A percentile compares a stretch with the other conserved stretches of the same genome.
These are phyloP conservation scores for Nemurella pictetii DNA, from an alignment of 2,888 invertebrate genomes.

Conservation along the genomic window DNA sequence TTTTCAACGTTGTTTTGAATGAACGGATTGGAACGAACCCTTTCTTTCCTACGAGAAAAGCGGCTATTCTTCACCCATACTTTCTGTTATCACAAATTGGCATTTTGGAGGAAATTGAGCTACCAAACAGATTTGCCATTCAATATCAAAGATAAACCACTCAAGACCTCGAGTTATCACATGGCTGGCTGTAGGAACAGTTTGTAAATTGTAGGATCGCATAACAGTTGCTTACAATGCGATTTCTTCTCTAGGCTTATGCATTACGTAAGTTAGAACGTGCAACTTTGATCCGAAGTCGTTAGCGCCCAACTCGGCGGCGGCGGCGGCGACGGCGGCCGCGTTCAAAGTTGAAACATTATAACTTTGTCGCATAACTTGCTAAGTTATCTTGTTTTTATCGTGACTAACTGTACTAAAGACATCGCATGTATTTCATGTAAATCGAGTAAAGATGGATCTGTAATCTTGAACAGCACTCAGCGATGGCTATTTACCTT, in stretches of 20 bases:
- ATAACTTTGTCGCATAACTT: constrained; percentile 10
- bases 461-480: background rate
- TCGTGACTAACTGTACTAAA: constrained; percentile 1
- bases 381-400: constrained; percentile 5
- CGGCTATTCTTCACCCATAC: no score
- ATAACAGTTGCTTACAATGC: background rate
- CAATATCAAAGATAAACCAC: background rate
- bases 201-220: background rate
- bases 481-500: background rate
- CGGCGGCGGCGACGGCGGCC: background rate
- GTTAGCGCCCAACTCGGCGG: background rate
- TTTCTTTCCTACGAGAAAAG: no score
- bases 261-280: background rate
- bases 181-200: background rate
- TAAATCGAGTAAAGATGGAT: background rate
- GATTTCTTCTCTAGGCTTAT: background rate
- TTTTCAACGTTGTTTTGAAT: no score
- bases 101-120: background rate
- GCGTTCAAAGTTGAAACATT: background rate
- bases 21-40: no score
- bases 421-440: background rate
- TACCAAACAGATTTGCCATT: background rate
- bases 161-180: background rate
- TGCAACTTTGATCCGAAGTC: constrained; percentile 1
- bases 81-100: no score